Base-by-base conservation (phyloP, 2,888 invertebrate species). In the Mactromeris polynyma region DNA sequence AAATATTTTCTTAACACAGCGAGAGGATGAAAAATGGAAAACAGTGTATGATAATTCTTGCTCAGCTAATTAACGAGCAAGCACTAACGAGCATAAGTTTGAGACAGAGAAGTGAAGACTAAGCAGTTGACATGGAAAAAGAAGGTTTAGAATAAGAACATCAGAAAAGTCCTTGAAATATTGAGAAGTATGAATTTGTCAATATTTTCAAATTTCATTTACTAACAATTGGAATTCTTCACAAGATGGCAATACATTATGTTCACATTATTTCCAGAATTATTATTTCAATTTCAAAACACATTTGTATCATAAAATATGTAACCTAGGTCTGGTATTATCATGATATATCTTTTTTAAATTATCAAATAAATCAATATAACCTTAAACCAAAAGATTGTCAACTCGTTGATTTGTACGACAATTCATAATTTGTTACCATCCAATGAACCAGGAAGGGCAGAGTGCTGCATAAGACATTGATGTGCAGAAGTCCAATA, bases 401-500 rank as follows among this genome's bases (percentile, higher is more conserved):
- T 7, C 58, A n/a, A 58, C 58, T n/a, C 9, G 17, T 26, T n/a
- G 7, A 58, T 26, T n/a, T 58, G 14, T 58, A 58, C 58, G 2
- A 26, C 26, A 58, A 58, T 6, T 58, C n/a, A n/a, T n/a, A 17
- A 19, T 58, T 6, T 58, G 7, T 26, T 58, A 26, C n/a, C n/a
- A 58, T 21, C 26, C n/a, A 58, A 58, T 3, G 58, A n/a, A 51
- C 19, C 11, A 51, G 11, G 14, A 0, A 64, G 58, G n/a, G n/a
- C 7, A 64, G 58, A 64, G 58, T 64, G 11, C 42, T 33, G 36
- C 4, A 36, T 19, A 33, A 73, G 19, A 73, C 11, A 73, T 1
- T 36, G 36, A 73, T 4, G 36, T 73, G 73, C 73, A 73, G 73
- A 73, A 73, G 73, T 73, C 73, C 73, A 73, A 2, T 36, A 73